Evolutionary conservation across 2,113 vertebrate genomes (phyloP).

Genomic region (Forbesichthys papilliferus): DNA sequence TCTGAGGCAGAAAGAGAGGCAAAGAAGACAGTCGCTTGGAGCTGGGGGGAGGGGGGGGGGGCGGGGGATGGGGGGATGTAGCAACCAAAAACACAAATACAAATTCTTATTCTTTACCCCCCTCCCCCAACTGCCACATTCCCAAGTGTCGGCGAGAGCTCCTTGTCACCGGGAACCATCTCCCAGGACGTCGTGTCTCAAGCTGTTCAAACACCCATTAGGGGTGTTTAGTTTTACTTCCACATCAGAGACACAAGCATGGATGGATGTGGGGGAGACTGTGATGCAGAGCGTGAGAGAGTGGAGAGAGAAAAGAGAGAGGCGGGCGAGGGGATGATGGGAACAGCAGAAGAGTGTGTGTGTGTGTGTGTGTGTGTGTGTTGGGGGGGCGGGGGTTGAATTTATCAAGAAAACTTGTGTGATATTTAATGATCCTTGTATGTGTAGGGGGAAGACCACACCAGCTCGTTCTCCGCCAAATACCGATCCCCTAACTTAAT

Average conservation of each 20-base stretch:
- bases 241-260: background rate
- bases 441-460: slow-evolving; percentile 75
- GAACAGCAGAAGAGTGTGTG: slow-evolving; percentile 51
- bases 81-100: slow-evolving; percentile 33
- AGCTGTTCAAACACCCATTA: slow-evolving; percentile 83
- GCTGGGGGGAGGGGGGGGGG: slow-evolving; percentile 36
- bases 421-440: slow-evolving; percentile 75
- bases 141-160: slow-evolving; percentile 72
- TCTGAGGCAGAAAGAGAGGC: slow-evolving; percentile 50
- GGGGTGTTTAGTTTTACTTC: slow-evolving; percentile 78
- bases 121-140: slow-evolving; percentile 50
- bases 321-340: slow-evolving; percentile 50
- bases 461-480: slow-evolving; percentile 77
- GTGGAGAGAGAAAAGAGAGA: slow-evolving; percentile 30
- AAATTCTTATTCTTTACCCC: slow-evolving; percentile 65
- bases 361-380: no score
- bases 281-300: slow-evolving; percentile 47
- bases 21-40: slow-evolving; percentile 35
- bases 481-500: slow-evolving; percentile 83
- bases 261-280: no score
- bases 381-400: slow-evolving; percentile 55
- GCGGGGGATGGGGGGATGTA: slow-evolving; percentile 7
- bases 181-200: slow-evolving; percentile 78
- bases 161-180: slow-evolving; percentile 74
- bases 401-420: slow-evolving; percentile 71